A percentile compares a stretch with the other conserved stretches of the same genome.
Conservation (phyloP, 2,113 vertebrate species). For the Pipa parva region DNA sequence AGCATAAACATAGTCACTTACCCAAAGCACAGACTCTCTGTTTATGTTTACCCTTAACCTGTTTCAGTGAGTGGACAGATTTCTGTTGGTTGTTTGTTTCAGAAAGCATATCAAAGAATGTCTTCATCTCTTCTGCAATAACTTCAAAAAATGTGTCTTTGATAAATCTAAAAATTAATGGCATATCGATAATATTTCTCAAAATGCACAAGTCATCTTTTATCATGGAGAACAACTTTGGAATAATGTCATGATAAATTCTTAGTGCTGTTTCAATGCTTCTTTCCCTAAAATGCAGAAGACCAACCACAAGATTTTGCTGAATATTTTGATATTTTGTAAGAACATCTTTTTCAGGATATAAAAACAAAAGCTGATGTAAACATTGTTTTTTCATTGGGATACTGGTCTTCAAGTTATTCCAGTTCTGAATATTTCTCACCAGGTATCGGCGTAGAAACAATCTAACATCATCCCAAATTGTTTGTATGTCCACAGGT, state of each 20-base stretch:
- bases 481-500: constrained; percentile 70
- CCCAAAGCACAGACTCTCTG: constrained; percentile 64
- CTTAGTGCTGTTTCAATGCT: constrained; percentile 71
- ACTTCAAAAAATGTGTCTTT: constrained; percentile 79
- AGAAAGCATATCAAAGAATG: constrained; percentile 75
- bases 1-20: constrained; percentile 55
- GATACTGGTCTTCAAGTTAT: constrained; percentile 48
- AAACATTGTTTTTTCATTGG: constrained; percentile 68
- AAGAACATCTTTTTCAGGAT: constrained; percentile 80
- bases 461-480: constrained; percentile 82
- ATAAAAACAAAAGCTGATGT: constrained; percentile 80
- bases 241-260: constrained; percentile 61
- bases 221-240: constrained; percentile 68
- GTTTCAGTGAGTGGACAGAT: constrained; percentile 60
- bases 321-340: constrained; percentile 75
- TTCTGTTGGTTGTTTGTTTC: constrained; percentile 78
- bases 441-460: constrained; percentile 79
- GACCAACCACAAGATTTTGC: constrained; percentile 61
- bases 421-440: constrained; percentile 63
- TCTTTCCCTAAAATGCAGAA: constrained; percentile 68
- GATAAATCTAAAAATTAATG: constrained; percentile 72
- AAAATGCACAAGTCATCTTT: constrained; percentile 77
- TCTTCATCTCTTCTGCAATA: constrained; percentile 71
- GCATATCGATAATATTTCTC: constrained; percentile 64
- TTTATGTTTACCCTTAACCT: constrained; percentile 70